A percentile compares a stretch with the other conserved stretches of the same genome.
phyloP scores from a whole-genome alignment of 1,140 invertebrate species.

The Apis laboriosa region DNA sequence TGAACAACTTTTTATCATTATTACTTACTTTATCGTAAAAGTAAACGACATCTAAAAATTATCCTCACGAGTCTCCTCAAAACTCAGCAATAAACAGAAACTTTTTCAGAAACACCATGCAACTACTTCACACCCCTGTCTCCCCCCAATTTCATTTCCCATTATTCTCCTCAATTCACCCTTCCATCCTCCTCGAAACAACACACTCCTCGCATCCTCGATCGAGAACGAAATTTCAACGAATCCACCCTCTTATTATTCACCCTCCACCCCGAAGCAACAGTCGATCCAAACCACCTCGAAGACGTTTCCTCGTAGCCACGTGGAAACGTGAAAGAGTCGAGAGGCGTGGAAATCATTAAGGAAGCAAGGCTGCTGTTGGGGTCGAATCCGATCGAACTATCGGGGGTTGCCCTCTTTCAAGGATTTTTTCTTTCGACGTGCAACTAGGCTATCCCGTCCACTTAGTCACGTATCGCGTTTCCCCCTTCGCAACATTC shows the following conservation, averaged over 20 bases:
- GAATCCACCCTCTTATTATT: background rate
- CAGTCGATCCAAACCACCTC: background rate
- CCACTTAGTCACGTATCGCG: slow-evolving; percentile 63
- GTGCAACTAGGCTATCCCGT: slow-evolving; percentile 25
- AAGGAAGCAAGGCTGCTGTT: slow-evolving; percentile 9
- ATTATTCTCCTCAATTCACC: background rate
- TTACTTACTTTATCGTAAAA: too few relatives aligned
- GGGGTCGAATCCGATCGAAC: background rate
- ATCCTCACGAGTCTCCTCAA: background rate
- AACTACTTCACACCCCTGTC: background rate
- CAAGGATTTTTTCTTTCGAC: slow-evolving; percentile 31
- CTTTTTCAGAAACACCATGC: background rate
- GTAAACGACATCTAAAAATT: background rate
- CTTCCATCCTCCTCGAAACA: background rate
- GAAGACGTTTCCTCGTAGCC: background rate
- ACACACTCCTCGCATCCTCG: background rate
- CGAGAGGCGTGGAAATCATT: slow-evolving; percentile 40
- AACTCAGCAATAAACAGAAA: slow-evolving; percentile 4
- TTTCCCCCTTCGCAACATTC: background rate
- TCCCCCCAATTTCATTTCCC: background rate
- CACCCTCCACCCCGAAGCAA: background rate
- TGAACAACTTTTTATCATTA: too few relatives aligned
- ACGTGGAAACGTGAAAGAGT: background rate
- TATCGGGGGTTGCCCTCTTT: background rate
- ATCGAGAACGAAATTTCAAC: background rate